Evolutionary conservation across 2,113 vertebrate genomes (phyloP).

Genomic region (Platysternon megacephalum): DNA sequence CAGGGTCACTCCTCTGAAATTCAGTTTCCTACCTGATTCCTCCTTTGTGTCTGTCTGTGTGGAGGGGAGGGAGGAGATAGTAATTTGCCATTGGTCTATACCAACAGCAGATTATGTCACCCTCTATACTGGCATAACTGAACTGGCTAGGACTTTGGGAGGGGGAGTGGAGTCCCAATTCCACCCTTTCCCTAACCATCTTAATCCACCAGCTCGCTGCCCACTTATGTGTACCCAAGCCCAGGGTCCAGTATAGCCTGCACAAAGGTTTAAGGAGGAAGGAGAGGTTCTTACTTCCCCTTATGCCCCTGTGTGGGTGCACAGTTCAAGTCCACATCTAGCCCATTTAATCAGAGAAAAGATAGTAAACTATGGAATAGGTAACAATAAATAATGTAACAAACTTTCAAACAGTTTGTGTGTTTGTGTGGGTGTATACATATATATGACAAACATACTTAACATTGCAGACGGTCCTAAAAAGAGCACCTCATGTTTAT

Average conservation of each 20-base stretch:
- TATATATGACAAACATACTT: not conserved
- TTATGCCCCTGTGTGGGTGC: not conserved
- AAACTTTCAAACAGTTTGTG: not conserved
- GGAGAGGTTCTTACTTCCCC: not conserved
- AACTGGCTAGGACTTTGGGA: not conserved
- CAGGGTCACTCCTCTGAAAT: not conserved
- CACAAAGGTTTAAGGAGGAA: not conserved
- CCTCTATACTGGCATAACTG: not conserved
- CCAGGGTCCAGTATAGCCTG: not conserved
- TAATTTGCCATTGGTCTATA: not conserved
- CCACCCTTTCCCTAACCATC: not conserved
- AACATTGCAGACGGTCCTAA: not conserved
- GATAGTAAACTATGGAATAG: not conserved
- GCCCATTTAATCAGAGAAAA: not conserved
- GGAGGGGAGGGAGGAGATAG: not conserved
- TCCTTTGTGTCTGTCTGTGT: not conserved
- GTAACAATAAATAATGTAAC: conserved; percentile 40
- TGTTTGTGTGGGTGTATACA: fast-evolving
- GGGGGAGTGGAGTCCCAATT: not conserved
- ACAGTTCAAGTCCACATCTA: not conserved
- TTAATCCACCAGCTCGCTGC: not conserved
- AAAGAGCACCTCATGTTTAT: conserved; percentile 1
- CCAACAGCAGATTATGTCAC: not conserved
- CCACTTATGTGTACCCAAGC: not conserved
- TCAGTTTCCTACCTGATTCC: not conserved